Conservation (phyloP, 2,797 vertebrate genomes). For the Gymnoscopelus braueri region DNA sequence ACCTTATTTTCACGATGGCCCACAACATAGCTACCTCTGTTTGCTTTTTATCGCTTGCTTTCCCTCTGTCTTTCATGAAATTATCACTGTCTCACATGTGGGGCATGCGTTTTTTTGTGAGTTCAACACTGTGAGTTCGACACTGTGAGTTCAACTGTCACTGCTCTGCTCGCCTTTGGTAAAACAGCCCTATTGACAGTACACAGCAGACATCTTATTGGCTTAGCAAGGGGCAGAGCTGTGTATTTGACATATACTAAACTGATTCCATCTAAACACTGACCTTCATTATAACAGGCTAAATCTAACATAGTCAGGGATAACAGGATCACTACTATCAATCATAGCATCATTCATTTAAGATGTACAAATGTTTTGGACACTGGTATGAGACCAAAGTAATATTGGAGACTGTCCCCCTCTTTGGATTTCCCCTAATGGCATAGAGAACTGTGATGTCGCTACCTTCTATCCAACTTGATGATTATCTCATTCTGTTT, state of each 20-base stretch:
- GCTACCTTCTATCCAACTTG: conserved; percentile 9
- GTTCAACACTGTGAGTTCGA: conserved; percentile 18
- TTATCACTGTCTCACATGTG: conserved; percentile 21
- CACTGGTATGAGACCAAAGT: conserved; percentile 9
- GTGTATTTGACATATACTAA: too few relatives aligned
- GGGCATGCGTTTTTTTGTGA: background rate
- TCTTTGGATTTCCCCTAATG: conserved; percentile 13
- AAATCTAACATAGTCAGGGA: background rate
- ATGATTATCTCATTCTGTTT: conserved; percentile 31
- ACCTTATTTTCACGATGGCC: too few relatives aligned
- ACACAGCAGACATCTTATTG: too few relatives aligned
- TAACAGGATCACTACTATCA: conserved; percentile 9
- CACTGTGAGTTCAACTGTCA: conserved; percentile 14
- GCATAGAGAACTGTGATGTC: conserved; percentile 7
- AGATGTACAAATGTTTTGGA: conserved; percentile 13
- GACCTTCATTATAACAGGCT: too few relatives aligned
- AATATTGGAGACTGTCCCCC: conserved; percentile 21
- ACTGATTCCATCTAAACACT: too few relatives aligned
- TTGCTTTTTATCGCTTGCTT: conserved; percentile 10
- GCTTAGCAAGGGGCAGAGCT: too few relatives aligned
- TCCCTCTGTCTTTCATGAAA: conserved; percentile 1
- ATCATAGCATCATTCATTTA: background rate
- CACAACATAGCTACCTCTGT: too few relatives aligned
- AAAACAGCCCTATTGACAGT: conserved; percentile 11
- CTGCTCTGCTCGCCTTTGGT: conserved; percentile 3